Conservation (phyloP, 2,888 invertebrate species). For the Clusia tigrina region DNA sequence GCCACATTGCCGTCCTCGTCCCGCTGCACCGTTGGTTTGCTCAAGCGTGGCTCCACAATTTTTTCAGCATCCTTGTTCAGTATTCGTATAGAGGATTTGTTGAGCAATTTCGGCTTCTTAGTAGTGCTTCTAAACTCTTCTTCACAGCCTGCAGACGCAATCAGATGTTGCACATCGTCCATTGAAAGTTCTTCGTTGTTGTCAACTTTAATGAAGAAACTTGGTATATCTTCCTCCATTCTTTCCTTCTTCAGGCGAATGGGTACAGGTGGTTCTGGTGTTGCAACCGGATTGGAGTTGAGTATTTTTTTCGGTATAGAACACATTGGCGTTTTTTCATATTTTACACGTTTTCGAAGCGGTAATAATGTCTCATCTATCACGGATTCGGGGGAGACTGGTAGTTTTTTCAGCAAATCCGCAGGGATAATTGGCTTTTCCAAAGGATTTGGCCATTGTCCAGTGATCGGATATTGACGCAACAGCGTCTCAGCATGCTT, state of each 20-base stretch:
- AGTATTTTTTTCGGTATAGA: conserved; percentile 42
- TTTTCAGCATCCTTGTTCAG: conserved; percentile 56
- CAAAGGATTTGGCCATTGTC: conserved; percentile 68
- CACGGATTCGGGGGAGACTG: too few species aligned
- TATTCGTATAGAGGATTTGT: conserved; percentile 60
- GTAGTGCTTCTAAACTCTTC: conserved; percentile 28
- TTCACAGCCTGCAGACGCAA: conserved; percentile 42
- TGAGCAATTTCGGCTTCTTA: conserved; percentile 55
- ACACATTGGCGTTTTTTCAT: conserved; percentile 28
- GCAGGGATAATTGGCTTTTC: conserved; percentile 63
- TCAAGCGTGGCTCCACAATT: conserved; percentile 55
- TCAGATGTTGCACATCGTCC: conserved; percentile 54
- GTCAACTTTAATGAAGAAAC: conserved; percentile 48
- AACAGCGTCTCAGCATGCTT: conserved; percentile 77
- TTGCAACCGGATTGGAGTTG: conserved; percentile 35
- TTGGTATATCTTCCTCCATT: conserved; percentile 26
- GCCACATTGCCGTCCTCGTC: conserved; percentile 60
- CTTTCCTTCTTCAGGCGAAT: conserved; percentile 34
- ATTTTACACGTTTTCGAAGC: conserved; percentile 30
- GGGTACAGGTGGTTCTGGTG: conserved; percentile 38
- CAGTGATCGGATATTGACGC: conserved; percentile 73
- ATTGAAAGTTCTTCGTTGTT: conserved; percentile 56
- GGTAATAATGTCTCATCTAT: too few species aligned
- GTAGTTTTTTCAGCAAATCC: conserved; percentile 50
- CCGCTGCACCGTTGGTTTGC: conserved; percentile 55